phyloP scores from a whole-genome alignment of 2,888 invertebrate genomes.

The Ormyrus labotus region DNA sequence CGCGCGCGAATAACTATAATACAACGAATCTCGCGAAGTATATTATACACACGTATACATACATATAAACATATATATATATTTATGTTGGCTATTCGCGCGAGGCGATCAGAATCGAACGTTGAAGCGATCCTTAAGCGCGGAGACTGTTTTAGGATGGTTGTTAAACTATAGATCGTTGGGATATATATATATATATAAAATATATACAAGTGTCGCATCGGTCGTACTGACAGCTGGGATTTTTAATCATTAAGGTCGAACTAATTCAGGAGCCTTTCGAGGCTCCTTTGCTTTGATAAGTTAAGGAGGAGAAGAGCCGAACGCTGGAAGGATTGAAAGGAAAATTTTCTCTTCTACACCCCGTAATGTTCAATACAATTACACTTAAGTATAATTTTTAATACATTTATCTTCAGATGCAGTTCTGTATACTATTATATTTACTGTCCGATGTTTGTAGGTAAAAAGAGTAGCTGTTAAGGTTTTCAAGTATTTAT shows the following conservation, averaged over 20 bases:
- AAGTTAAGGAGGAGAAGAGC: neutral
- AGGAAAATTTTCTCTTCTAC: neutral
- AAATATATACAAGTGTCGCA: neutral
- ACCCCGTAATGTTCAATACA: constrained; percentile 24
- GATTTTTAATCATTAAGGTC: no score
- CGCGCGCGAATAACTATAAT: constrained; percentile 31
- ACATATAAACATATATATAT: constrained; percentile 10
- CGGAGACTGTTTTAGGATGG: constrained; percentile 5
- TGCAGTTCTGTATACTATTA: constrained; percentile 17
- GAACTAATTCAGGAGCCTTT: no score
- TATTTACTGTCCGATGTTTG: constrained; percentile 12
- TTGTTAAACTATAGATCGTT: constrained; percentile 8
- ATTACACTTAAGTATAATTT: constrained; percentile 41
- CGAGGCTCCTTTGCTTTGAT: neutral
- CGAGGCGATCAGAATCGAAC: neutral
- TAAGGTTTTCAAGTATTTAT: constrained; percentile 31
- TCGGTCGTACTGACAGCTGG: neutral
- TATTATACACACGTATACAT: constrained; percentile 8
- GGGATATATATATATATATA: constrained; percentile 11
- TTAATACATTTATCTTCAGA: constrained; percentile 16
- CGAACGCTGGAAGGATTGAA: constrained; percentile 37
- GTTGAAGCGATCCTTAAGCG: neutral
- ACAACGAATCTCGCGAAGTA: constrained; percentile 48
- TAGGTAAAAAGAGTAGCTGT: constrained; percentile 3
- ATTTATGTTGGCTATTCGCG: constrained; percentile 20